phyloP scores from a whole-genome alignment of 2,888 invertebrate species.

The Petrolisthes manimaculis region DNA sequence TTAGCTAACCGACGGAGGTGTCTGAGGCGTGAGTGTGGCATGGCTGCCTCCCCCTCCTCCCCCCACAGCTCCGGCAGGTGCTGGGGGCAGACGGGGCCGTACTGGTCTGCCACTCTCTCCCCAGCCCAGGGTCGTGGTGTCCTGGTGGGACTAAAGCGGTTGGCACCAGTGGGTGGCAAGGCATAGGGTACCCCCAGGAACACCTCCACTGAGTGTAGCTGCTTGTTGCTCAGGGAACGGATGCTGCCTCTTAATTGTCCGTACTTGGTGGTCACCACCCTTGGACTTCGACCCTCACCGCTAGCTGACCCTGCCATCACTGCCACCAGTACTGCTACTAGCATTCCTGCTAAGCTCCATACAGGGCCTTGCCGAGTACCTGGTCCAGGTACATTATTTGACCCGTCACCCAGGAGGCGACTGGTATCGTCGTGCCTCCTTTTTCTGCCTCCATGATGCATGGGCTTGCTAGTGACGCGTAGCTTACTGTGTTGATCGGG shows the following conservation, averaged over 20 bases:
- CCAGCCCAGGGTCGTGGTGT: constrained; percentile 70
- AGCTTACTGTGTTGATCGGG: neutral
- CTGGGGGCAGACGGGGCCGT: constrained; percentile 71
- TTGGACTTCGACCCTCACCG: constrained; percentile 82
- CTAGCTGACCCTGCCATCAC: constrained; percentile 75
- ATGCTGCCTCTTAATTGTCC: constrained; percentile 85
- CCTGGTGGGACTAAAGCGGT: constrained; percentile 71
- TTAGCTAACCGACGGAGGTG: constrained; percentile 70
- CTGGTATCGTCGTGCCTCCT: neutral
- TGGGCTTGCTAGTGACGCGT: neutral
- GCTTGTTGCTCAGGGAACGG: constrained; percentile 66
- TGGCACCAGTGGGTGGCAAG: constrained; percentile 84
- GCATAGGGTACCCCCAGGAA: constrained; percentile 95
- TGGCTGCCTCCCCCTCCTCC: constrained; percentile 68
- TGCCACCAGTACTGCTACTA: constrained; percentile 7
- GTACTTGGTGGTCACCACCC: constrained; percentile 89
- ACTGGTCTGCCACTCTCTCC: constrained; percentile 67
- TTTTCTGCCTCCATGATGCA: constrained; percentile 1
- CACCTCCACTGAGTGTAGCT: constrained; percentile 86
- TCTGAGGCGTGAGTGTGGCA: constrained; percentile 71
- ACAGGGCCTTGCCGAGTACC: neutral
- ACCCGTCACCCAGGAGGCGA: constrained; percentile 4
- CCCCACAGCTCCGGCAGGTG: constrained; percentile 67
- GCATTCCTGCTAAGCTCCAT: neutral
- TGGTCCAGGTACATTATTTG: neutral